Conservation (phyloP, 2,888 invertebrate species). For the Abrostola triplasia region DNA sequence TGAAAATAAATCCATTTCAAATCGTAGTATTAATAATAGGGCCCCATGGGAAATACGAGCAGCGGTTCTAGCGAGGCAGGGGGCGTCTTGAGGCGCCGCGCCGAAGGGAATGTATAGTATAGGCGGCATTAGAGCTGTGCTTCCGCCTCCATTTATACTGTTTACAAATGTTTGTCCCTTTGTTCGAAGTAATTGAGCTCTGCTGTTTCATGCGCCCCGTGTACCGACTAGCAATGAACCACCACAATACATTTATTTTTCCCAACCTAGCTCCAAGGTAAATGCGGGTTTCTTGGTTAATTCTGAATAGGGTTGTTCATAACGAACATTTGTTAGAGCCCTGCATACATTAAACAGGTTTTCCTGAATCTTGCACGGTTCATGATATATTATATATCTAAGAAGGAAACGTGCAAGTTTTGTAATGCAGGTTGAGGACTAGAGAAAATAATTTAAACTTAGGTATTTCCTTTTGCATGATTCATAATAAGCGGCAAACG, state of each 20-base stretch:
- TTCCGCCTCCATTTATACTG: slow-evolving; percentile 47
- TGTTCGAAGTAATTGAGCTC: slow-evolving; percentile 48
- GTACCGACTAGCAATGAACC: slow-evolving; percentile 23
- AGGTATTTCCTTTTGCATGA: too few relatives aligned
- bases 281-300: slow-evolving; percentile 5
- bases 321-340: slow-evolving; percentile 5
- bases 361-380: background rate
- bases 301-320: background rate
- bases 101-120: slow-evolving; percentile 15
- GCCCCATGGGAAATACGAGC: slow-evolving; percentile 63
- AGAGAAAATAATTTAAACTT: slow-evolving; percentile 9
- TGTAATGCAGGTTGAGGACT: too few relatives aligned
- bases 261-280: background rate
- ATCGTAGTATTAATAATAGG: slow-evolving; percentile 57
- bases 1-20: slow-evolving; percentile 61
- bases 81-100: slow-evolving; percentile 24
- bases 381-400: too few relatives aligned
- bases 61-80: slow-evolving; percentile 12
- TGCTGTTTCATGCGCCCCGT: slow-evolving; percentile 29
- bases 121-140: slow-evolving; percentile 46
- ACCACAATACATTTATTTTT: slow-evolving; percentile 9
- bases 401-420: too few relatives aligned
- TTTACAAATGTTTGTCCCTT: slow-evolving; percentile 47
- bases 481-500: too few relatives aligned
- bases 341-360: background rate